Evolutionary conservation across 2,888 invertebrate genomes (phyloP).

Genomic region (Mesorhabditis sp.): DNA sequence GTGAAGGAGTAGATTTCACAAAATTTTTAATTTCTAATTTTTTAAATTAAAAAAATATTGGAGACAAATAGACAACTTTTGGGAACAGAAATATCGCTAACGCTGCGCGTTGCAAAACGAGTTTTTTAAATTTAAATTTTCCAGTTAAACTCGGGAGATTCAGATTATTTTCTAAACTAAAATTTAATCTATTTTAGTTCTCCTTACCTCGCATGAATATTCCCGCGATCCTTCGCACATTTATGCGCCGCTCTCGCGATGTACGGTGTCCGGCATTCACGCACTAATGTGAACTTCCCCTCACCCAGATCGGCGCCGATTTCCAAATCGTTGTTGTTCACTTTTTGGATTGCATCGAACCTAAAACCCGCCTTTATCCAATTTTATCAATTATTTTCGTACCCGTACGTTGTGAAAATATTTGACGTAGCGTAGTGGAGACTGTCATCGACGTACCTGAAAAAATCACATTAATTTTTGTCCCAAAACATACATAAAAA

Average conservation of each 20-base stretch:
- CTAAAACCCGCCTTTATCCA: slow-evolving; percentile 5
- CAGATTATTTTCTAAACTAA: no score
- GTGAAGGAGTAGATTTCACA: no score
- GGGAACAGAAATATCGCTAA: no score
- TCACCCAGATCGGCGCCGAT: slow-evolving; percentile 41
- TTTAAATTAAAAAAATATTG: no score
- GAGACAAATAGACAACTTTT: no score
- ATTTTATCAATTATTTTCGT: neutral
- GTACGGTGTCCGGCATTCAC: slow-evolving; percentile 29
- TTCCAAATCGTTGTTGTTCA: slow-evolving; percentile 13
- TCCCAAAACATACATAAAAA: no score
- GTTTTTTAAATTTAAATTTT: no score
- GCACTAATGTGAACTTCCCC: slow-evolving; percentile 48
- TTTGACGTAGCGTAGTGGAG: slow-evolving; percentile 17
- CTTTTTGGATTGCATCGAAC: slow-evolving; percentile 10
- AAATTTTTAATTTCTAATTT: no score
- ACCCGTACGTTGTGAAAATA: slow-evolving; percentile 9
- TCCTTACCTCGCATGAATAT: slow-evolving; percentile 27
- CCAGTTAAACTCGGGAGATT: no score
- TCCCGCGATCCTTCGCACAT: slow-evolving; percentile 27
- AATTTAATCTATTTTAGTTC: no score
- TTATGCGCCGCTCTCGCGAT: slow-evolving; percentile 30
- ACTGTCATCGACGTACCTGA: neutral
- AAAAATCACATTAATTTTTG: neutral
- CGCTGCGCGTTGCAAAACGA: no score